A percentile compares a stretch with the other conserved stretches of the same genome.
phyloP scores from a whole-genome alignment of 2,888 invertebrate genomes.

The Parapristionchus giblindavisi region DNA sequence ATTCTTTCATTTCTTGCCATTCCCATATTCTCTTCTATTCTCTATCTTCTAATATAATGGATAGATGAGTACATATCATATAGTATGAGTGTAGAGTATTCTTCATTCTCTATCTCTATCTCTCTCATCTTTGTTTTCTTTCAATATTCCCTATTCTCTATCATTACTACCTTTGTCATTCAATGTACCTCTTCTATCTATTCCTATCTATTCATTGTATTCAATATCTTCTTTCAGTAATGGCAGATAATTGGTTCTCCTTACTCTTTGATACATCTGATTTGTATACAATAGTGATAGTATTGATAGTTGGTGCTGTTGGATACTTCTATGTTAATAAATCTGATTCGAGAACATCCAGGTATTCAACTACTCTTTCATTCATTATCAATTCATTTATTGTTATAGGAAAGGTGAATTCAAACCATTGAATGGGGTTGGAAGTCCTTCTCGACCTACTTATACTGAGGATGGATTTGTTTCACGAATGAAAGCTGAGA shows the following conservation, averaged over 20 bases:
- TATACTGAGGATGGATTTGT: conserved; percentile 46
- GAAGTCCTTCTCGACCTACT: conserved; percentile 3
- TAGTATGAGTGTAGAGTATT: no score
- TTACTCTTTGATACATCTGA: conserved; percentile 34
- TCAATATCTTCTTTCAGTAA: background rate
- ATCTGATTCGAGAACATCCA: conserved; percentile 13
- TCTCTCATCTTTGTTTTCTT: background rate
- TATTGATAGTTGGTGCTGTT: background rate
- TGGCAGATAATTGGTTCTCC: conserved; percentile 2
- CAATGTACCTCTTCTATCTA: background rate
- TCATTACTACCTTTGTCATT: no score
- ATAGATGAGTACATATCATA: no score
- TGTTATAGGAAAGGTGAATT: conserved; percentile 14
- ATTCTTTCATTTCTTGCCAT: background rate
- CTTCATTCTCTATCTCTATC: background rate
- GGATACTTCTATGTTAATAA: conserved; percentile 27
- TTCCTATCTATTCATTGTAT: background rate
- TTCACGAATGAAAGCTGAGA: conserved; percentile 64
- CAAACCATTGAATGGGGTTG: conserved; percentile 30
- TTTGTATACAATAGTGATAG: conserved; percentile 16
- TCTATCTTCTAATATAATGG: no score
- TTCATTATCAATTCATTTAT: background rate
- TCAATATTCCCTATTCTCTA: background rate
- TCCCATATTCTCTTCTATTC: background rate
- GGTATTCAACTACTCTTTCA: conserved; percentile 8